phyloP scores from a whole-genome alignment of 2,797 vertebrate species.

The Pseudochirops corinnae region DNA sequence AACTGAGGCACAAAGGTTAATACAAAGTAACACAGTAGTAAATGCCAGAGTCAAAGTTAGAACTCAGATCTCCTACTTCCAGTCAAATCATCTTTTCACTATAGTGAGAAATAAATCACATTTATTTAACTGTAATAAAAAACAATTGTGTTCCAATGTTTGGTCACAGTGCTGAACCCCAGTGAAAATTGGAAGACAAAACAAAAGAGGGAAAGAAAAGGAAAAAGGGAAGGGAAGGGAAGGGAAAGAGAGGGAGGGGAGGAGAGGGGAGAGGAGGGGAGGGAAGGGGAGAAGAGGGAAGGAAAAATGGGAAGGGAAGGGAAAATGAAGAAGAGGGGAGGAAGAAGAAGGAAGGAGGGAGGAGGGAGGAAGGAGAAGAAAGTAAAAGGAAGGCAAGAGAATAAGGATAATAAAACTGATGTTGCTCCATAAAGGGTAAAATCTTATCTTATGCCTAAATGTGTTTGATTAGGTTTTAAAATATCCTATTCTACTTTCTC shows the following conservation, averaged over 20 bases:
- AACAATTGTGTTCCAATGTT: too few relatives aligned
- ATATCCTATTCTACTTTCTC: not conserved
- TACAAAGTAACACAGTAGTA: not conserved
- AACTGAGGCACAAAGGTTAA: not conserved
- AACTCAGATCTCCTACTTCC: not conserved
- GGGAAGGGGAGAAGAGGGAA: not conserved
- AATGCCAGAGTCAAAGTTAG: not conserved
- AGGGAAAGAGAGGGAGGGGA: not conserved
- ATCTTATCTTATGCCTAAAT: not conserved
- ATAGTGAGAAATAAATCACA: not conserved
- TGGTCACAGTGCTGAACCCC: too few relatives aligned
- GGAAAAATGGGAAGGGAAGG: not conserved
- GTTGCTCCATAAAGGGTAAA: not conserved
- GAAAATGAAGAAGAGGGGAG: not conserved
- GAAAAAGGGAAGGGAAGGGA: too few relatives aligned
- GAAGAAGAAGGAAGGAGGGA: not conserved
- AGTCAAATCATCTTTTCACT: not conserved
- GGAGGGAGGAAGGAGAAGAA: not conserved
- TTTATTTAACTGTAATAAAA: too few relatives aligned
- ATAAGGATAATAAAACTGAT: too few relatives aligned
- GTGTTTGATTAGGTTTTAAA: not conserved
- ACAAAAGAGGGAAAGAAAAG: not conserved
- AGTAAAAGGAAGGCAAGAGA: too few relatives aligned
- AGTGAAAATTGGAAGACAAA: too few relatives aligned
- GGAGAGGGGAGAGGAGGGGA: too few relatives aligned